These are phyloP conservation scores for Atrina japonica DNA, from an alignment of 2,888 invertebrate genomes.

Conservation along the genomic window DNA sequence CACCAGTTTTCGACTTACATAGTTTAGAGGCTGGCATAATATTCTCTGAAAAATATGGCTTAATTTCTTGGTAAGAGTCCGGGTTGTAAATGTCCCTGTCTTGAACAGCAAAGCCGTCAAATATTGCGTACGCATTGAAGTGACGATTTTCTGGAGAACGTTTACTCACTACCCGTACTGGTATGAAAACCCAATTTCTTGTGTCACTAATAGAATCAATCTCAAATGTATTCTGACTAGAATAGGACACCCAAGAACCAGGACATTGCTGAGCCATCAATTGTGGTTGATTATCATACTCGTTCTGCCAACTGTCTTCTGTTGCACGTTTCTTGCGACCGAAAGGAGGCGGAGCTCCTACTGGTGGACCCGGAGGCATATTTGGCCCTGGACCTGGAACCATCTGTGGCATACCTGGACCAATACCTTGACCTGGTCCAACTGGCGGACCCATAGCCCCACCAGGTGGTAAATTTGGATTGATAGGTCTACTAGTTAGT, in stretches of 20 bases:
- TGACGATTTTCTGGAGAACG: conserved; percentile 39
- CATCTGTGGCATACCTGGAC: conserved; percentile 3
- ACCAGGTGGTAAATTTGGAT: conserved; percentile 8
- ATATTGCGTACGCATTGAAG: conserved; percentile 41
- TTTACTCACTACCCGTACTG: conserved; percentile 45
- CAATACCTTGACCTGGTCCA: conserved; percentile 2
- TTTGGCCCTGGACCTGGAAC: conserved; percentile 3
- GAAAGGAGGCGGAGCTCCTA: conserved; percentile 11
- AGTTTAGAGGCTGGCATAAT: conserved; percentile 31
- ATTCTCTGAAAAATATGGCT: conserved; percentile 37
- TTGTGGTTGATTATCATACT: conserved; percentile 38
- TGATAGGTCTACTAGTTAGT: conserved; percentile 45
- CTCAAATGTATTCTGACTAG: conserved; percentile 46
- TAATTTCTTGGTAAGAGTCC: conserved; percentile 39
- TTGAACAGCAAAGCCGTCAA: conserved; percentile 27
- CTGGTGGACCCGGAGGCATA: conserved; percentile 9
- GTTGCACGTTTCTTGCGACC: conserved; percentile 33
- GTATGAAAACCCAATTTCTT: conserved; percentile 57
- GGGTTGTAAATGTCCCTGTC: conserved; percentile 44
- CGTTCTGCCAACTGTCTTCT: conserved; percentile 18
- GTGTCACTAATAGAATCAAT: conserved; percentile 51
- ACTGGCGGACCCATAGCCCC: conserved; percentile 2
- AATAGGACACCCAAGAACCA: conserved; percentile 26
- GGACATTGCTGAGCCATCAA: conserved; percentile 34
- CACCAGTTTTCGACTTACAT: conserved; percentile 27